Evolutionary conservation across 2,113 vertebrate species (phyloP).

Genomic region (Paradisaea rubra): DNA sequence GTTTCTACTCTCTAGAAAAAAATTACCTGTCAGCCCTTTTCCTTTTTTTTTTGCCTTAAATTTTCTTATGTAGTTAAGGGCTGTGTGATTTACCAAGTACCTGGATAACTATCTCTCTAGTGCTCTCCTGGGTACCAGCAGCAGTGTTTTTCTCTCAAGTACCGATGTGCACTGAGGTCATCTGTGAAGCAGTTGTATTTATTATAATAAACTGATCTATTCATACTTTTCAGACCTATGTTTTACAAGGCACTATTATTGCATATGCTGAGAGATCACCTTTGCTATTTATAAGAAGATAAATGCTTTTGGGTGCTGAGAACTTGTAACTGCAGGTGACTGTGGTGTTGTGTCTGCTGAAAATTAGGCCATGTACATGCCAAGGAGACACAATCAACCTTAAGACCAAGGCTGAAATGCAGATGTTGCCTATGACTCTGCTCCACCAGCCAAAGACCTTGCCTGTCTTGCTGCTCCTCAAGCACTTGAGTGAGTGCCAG

Average conservation of each 20-base stretch:
- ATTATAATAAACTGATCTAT: not conserved
- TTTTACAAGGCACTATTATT: not conserved
- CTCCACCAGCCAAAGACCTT: not conserved
- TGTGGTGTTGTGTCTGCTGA: not conserved
- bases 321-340: not conserved
- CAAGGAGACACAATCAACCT: not conserved
- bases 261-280: not conserved
- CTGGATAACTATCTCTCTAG: not conserved
- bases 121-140: not conserved
- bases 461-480: not conserved
- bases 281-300: not conserved
- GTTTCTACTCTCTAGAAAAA: not conserved
- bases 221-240: rapidly evolving
- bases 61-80: not conserved
- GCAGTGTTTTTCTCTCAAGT: not conserved
- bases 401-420: not conserved
- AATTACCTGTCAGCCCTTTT: not conserved
- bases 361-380: not conserved
- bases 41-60: not conserved
- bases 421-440: not conserved
- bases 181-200: not conserved
- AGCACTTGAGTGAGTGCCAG: not conserved
- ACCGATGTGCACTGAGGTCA: not conserved
- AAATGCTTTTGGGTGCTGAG: not conserved
- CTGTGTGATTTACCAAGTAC: not conserved